Evolutionary conservation across 1,140 invertebrate species (phyloP), one percentile per base, ranked within the genome.

Genomic region (Eumaeus atala): DNA sequence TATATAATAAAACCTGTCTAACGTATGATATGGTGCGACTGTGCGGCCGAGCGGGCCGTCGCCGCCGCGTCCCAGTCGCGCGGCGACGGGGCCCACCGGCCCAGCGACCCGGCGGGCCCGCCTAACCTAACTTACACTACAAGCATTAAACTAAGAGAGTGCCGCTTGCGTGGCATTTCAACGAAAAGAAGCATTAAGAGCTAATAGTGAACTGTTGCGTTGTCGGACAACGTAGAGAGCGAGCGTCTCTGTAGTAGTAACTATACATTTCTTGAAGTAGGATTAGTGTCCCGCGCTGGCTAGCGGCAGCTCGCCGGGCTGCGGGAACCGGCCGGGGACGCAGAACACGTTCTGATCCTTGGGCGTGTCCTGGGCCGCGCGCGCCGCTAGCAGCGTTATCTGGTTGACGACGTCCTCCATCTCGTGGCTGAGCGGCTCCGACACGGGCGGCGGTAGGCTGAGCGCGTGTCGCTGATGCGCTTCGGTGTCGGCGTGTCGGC

Each of bases 371-470:
- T 90, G 89, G 18, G 90, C 90, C 4, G 93, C 92, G 54, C 92
- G 88, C 1, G 93, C 92, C 1, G 93, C 93, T 64, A 95, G 79
- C 33, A 94, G 87, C 21, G 93, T 94, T 59, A 95, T 94, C 84
- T 94, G 93, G 74, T 94, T 94, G 28, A 94, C 93, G 48, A 94
- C 93, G 76, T 94, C 92, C 74, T 94, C 93, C 92, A 94, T 94
- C 74, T 94, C 92, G 81, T 93, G 92, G 37, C 90, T 91, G 2
- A 95, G 88, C n/a, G 89, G 92, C 56, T 89, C 89, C 34, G 90
- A 86, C 0, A 84, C 74, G 1, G 77, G 80, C 11, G 72, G 77
- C 40, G 60, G 64, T 18, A 67, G 75, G 8, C 64, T 62, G 21
- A 61, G 71, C 33, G 64, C 60, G 48, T 83, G 74, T 11, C 88